Percentiles rank a stretch among this genome's conserved stretches.
These are phyloP conservation scores for Eucera pruinosa DNA, from an alignment of 2,888 invertebrate genomes.

Conservation along the genomic window DNA sequence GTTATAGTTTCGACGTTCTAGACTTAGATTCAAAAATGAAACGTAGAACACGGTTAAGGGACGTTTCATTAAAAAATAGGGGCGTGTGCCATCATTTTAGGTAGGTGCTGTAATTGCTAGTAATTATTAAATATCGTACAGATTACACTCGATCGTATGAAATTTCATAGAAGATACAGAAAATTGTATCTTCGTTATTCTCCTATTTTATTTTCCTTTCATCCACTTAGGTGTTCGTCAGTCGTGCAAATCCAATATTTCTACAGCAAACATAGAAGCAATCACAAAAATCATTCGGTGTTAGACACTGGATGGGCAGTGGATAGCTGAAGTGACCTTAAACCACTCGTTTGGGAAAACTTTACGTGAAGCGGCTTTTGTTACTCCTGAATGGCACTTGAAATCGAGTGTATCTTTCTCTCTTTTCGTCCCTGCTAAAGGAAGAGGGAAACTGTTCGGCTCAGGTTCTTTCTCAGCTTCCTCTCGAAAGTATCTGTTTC, in stretches of 20 bases:
- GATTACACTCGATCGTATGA: too few relatives aligned
- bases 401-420: constrained; percentile 70
- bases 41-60: background rate
- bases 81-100: too few relatives aligned
- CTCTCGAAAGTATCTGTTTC: constrained; percentile 69
- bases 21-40: too few relatives aligned
- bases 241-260: background rate
- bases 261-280: background rate
- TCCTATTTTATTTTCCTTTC: background rate
- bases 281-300: constrained; percentile 40
- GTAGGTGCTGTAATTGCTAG: too few relatives aligned
- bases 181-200: too few relatives aligned
- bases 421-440: constrained; percentile 39
- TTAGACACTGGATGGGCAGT: constrained; percentile 27
- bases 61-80: too few relatives aligned
- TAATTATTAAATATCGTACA: too few relatives aligned
- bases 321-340: constrained; percentile 55
- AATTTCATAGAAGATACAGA: too few relatives aligned
- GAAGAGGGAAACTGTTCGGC: constrained; percentile 47
- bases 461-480: constrained; percentile 37
- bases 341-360: constrained; percentile 75
- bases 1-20: too few relatives aligned
- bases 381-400: constrained; percentile 74
- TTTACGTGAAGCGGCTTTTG: constrained; percentile 76
- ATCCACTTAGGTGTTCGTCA: background rate